Percentiles rank a stretch among this genome's conserved stretches.
Conservation (phyloP, 2,113 vertebrate genomes). For the Euleptes europaea region DNA sequence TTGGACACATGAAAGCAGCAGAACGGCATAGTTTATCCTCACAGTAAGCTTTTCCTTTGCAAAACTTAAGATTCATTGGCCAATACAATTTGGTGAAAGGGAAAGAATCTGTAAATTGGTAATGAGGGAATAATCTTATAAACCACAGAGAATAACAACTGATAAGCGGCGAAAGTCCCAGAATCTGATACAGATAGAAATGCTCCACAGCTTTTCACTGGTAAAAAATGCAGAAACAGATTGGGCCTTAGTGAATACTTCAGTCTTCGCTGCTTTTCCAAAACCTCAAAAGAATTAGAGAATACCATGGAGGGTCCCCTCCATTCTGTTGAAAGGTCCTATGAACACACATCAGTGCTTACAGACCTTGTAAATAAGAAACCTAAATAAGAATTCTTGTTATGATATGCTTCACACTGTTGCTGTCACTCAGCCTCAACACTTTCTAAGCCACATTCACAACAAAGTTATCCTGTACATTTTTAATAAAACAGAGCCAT, state of each 20-base stretch:
- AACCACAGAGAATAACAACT: not conserved
- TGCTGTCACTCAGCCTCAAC: not conserved
- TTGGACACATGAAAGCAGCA: not conserved
- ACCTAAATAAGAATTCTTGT: not conserved
- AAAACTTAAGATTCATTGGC: not conserved
- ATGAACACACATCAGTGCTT: not conserved
- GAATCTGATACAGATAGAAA: not conserved
- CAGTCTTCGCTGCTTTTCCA: not conserved
- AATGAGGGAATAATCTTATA: not conserved
- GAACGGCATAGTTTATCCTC: no score
- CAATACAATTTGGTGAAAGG: not conserved
- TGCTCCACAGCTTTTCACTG: not conserved
- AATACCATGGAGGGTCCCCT: not conserved
- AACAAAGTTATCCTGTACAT: not conserved
- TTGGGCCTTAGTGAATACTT: not conserved
- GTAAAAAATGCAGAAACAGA: not conserved
- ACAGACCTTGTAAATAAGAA: not conserved
- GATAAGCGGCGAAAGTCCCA: not conserved
- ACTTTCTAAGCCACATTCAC: not conserved
- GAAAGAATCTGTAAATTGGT: not conserved
- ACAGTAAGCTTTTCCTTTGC: not conserved
- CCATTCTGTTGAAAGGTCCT: no score
- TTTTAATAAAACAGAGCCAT: conserved; percentile 6
- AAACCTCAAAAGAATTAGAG: not conserved
- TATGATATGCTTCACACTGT: not conserved